Evolutionary conservation across 64 coral and sea anemone genomes (phyloP).

Genomic region (Orbicella faveolata): DNA sequence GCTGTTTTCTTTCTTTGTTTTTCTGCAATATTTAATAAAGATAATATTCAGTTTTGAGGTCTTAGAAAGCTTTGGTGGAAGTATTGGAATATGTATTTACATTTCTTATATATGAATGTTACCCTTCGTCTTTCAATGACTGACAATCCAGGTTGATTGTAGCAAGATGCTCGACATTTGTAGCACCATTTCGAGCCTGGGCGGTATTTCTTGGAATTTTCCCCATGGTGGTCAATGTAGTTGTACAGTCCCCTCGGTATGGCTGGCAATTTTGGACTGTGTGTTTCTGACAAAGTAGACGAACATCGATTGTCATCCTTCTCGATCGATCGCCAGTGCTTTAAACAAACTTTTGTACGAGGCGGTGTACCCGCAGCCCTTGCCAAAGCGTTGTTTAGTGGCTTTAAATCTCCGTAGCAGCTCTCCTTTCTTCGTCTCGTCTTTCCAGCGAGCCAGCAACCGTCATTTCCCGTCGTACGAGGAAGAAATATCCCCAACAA

Average conservation of each 20-base stretch:
- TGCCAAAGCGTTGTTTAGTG: background rate
- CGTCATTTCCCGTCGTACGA: background rate
- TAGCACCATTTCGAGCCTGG: background rate
- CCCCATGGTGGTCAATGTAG: background rate
- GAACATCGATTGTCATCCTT: background rate
- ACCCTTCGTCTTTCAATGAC: background rate
- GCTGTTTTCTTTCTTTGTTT: constrained; percentile 2
- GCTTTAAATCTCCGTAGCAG: background rate
- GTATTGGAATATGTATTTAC: background rate
- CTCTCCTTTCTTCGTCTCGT: background rate
- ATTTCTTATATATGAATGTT: background rate
- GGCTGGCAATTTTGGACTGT: background rate
- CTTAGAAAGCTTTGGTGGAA: background rate
- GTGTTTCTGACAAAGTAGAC: background rate
- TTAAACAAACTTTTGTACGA: background rate
- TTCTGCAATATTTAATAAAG: constrained; percentile 7
- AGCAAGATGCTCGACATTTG: background rate
- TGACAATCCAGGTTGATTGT: background rate
- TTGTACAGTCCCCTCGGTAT: background rate
- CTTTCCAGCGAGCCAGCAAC: background rate
- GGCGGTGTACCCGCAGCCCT: background rate
- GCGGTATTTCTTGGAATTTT: background rate
- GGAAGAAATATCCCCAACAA: background rate
- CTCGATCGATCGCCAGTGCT: background rate
- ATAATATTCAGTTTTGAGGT: background rate